These are phyloP conservation scores for Hymenochirus boettgeri DNA, from an alignment of 2,113 vertebrate species.

Conservation along the genomic window DNA sequence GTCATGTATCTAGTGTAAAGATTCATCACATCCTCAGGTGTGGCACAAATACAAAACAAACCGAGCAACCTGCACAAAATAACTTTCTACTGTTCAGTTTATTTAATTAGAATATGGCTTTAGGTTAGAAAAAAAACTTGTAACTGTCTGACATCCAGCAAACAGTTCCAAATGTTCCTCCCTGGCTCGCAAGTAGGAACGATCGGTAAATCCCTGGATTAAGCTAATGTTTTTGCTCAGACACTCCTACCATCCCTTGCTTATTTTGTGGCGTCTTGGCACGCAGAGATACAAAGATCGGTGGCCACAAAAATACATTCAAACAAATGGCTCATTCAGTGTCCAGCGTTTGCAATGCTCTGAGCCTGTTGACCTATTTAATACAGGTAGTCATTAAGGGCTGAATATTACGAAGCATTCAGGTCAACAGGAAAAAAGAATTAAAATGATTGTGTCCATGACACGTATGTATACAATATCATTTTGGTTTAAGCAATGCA, in stretches of 20 bases:
- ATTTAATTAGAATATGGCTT: too few species aligned
- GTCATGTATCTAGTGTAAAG: too few species aligned
- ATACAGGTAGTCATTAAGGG: neutral
- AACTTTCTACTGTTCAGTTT: too few species aligned
- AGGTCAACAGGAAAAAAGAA: neutral
- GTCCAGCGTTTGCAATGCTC: neutral
- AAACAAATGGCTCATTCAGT: slow-evolving; percentile 1
- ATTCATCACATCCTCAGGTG: too few species aligned
- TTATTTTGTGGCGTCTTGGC: neutral
- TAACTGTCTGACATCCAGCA: neutral
- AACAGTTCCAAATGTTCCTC: slow-evolving; percentile 1
- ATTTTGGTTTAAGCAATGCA: too few species aligned
- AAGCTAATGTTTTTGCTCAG: slow-evolving; percentile 11
- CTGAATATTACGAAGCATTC: neutral
- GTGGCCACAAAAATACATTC: neutral
- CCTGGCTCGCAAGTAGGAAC: slow-evolving; percentile 6
- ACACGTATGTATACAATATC: too few species aligned
- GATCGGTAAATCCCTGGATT: slow-evolving; percentile 13
- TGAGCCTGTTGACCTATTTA: neutral
- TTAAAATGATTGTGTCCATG: too few species aligned
- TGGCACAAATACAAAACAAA: too few species aligned
- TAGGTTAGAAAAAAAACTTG: too few species aligned
- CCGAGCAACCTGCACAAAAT: too few species aligned
- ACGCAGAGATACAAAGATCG: neutral
- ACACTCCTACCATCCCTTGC: neutral